A percentile compares a stretch with the other conserved stretches of the same genome.
Evolutionary conservation across 2,888 invertebrate genomes (phyloP).

Genomic region (Hyles lineata): DNA sequence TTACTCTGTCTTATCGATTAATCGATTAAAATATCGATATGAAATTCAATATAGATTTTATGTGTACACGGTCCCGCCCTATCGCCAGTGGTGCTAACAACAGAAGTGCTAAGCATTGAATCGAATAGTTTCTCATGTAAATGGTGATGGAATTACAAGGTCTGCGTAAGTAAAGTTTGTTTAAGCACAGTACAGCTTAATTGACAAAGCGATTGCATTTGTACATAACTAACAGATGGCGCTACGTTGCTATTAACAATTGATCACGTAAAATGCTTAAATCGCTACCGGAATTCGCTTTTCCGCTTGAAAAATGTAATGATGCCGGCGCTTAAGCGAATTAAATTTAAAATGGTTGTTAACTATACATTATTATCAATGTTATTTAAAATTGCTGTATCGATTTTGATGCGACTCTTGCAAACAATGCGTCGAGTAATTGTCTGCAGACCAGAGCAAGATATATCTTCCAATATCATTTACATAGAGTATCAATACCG

Average conservation of each 20-base stretch:
- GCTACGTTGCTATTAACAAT: background rate
- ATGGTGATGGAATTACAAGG: constrained; percentile 27
- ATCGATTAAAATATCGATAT: no score
- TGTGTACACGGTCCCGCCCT: background rate
- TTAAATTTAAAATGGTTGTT: no score
- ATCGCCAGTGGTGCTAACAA: constrained; percentile 40
- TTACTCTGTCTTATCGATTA: no score
- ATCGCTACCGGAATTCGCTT: background rate
- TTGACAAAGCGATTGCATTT: background rate
- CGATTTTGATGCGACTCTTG: background rate
- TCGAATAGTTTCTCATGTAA: constrained; percentile 29
- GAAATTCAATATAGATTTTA: background rate
- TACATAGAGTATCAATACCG: constrained; percentile 10
- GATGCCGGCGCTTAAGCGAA: background rate
- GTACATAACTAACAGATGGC: background rate
- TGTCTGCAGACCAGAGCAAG: background rate
- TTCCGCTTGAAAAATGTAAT: background rate
- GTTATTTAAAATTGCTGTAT: background rate
- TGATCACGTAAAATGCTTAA: background rate
- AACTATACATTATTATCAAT: no score
- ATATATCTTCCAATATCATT: constrained; percentile 16
- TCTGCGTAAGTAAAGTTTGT: constrained; percentile 12
- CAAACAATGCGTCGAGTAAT: background rate
- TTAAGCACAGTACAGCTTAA: constrained; percentile 6
- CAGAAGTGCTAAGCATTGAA: constrained; percentile 27